Evolutionary conservation across 2,888 invertebrate genomes (phyloP).

Genomic region (Drosophila atroscutellata): DNA sequence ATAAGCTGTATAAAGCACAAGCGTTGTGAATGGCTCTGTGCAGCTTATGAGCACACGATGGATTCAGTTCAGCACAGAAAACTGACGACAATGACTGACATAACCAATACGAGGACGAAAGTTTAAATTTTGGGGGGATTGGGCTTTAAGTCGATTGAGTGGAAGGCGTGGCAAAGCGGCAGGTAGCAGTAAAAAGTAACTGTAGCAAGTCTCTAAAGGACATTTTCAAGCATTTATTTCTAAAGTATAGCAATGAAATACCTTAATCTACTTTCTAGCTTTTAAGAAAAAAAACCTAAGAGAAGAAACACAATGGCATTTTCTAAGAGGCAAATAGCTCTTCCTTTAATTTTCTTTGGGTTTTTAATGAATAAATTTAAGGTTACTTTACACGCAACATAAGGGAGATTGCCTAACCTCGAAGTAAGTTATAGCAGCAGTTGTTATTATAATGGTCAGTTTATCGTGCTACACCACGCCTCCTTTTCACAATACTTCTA

Average conservation of each 20-base stretch:
- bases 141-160: conserved; percentile 22
- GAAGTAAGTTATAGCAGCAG: conserved; percentile 31
- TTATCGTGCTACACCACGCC: conserved; percentile 36
- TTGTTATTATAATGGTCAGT: conserved; percentile 57
- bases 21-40: conserved; percentile 43
- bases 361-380: not conserved
- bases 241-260: conserved; percentile 2
- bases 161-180: conserved; percentile 2
- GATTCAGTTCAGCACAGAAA: conserved; percentile 35
- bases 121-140: conserved; percentile 5
- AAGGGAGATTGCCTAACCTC: conserved; percentile 24
- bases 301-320: conserved; percentile 14
- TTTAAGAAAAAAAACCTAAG: not conserved
- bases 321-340: not conserved
- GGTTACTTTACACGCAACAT: conserved; percentile 35
- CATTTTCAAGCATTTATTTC: conserved; percentile 2
- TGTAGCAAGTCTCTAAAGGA: conserved; percentile 1
- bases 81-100: conserved; percentile 50
- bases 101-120: conserved; percentile 17
- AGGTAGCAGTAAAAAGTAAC: conserved; percentile 37
- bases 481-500: conserved; percentile 27
- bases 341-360: not conserved
- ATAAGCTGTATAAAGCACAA: conserved; percentile 62
- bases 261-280: conserved; percentile 21
- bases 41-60: conserved; percentile 45